Evolutionary conservation across 2,888 invertebrate species (phyloP).

Genomic region (Volucella zonaria): DNA sequence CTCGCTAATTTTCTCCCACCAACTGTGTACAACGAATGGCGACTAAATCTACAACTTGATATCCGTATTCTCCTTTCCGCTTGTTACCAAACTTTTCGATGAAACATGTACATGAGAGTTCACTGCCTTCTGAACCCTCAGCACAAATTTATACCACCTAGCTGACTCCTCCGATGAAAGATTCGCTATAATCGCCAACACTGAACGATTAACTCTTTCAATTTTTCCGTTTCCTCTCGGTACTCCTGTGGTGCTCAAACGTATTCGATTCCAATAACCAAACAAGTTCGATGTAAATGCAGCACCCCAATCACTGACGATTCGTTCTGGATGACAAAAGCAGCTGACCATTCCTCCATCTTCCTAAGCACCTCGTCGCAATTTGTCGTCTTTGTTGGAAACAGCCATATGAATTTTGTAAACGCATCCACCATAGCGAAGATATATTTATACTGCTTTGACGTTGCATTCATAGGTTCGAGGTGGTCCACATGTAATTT

Average conservation of each 20-base stretch:
- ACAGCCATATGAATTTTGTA: conserved; percentile 59
- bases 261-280: conserved; percentile 39
- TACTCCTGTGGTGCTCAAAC: conserved; percentile 49
- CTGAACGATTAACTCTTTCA: too few relatives aligned
- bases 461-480: conserved; percentile 73
- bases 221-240: conserved; percentile 67
- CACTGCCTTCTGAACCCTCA: too few relatives aligned
- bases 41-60: too few relatives aligned
- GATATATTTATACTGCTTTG: too few relatives aligned
- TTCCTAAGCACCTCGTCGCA: conserved; percentile 2
- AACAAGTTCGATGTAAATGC: conserved; percentile 45
- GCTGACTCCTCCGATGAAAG: too few relatives aligned
- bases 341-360: conserved; percentile 1
- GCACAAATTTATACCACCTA: too few relatives aligned
- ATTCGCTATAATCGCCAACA: too few relatives aligned
- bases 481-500: conserved; percentile 76
- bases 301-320: conserved; percentile 34
- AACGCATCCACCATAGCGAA: conserved; percentile 50
- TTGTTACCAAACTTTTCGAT: too few relatives aligned
- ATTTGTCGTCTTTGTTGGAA: conserved; percentile 24
- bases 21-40: too few relatives aligned
- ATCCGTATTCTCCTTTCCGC: too few relatives aligned
- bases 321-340: conserved; percentile 6
- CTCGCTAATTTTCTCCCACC: too few relatives aligned
- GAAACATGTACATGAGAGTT: too few relatives aligned